phyloP scores from a whole-genome alignment of 2,888 invertebrate genomes.

The Lissocephala sabroskyi region DNA sequence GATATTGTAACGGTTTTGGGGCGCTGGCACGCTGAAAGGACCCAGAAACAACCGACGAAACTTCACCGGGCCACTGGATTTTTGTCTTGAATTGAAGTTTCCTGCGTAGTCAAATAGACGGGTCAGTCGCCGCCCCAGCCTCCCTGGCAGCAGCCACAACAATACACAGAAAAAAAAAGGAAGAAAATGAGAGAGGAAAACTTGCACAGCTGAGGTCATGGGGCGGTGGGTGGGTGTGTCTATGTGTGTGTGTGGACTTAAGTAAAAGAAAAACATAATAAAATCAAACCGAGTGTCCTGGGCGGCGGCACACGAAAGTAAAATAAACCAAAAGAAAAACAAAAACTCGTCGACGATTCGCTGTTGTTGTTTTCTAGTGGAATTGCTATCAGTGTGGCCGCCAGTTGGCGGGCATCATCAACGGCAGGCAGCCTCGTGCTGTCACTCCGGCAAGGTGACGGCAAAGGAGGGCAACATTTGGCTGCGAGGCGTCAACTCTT shows the following conservation, averaged over 20 bases:
- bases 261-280: slow-evolving; percentile 60
- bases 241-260: background rate
- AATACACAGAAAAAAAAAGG: no score
- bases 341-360: slow-evolving; percentile 40
- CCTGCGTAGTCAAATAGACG: slow-evolving; percentile 3
- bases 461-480: slow-evolving; percentile 35
- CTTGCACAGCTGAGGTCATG: slow-evolving; percentile 8
- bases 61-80: no score
- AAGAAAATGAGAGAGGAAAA: no score
- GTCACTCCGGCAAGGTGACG: no score
- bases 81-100: slow-evolving; percentile 1
- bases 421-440: slow-evolving; percentile 26
- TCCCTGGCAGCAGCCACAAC: no score
- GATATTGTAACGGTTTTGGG: slow-evolving; percentile 63
- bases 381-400: slow-evolving; percentile 64
- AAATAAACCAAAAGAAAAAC: slow-evolving; percentile 61
- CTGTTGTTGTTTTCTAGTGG: slow-evolving; percentile 53
- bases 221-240: slow-evolving; percentile 5
- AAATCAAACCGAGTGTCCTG: slow-evolving; percentile 61
- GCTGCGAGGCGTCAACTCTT: slow-evolving; percentile 61
- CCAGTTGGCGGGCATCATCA: slow-evolving; percentile 45
- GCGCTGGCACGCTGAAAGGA: background rate
- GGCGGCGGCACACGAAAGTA: slow-evolving; percentile 44
- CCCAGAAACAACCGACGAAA: no score
- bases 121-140: background rate